Evolutionary conservation across 2,888 invertebrate genomes (phyloP).

Genomic region (Limnephilus rhombicus): DNA sequence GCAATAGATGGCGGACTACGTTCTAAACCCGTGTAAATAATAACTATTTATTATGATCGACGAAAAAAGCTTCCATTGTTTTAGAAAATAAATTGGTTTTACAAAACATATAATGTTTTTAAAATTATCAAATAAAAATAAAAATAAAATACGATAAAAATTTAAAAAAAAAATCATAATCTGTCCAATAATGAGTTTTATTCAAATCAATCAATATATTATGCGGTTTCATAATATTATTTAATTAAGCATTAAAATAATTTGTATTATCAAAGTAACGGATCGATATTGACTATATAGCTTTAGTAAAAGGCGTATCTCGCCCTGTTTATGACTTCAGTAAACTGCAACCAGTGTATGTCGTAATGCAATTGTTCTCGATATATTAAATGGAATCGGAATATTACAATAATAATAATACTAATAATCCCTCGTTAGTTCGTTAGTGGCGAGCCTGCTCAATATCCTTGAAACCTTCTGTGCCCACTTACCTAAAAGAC

Average conservation of each 20-base stretch:
- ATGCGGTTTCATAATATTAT: neutral
- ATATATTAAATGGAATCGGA: neutral
- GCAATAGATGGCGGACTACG: slow-evolving; percentile 18
- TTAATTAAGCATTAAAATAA: neutral
- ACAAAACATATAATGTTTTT: no score
- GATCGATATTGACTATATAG: neutral
- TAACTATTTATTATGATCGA: neutral
- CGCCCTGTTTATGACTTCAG: neutral
- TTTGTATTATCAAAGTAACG: neutral
- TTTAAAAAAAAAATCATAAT: no score
- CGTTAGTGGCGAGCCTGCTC: neutral
- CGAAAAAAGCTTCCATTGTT: no score
- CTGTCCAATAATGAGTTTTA: no score
- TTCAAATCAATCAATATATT: neutral
- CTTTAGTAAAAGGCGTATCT: neutral
- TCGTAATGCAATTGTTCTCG: neutral
- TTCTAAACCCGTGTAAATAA: neutral
- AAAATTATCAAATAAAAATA: no score
- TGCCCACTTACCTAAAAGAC: neutral
- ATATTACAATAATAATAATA: neutral
- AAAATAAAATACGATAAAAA: no score
- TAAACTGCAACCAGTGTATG: neutral
- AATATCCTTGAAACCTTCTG: slow-evolving; percentile 1
- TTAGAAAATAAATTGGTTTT: no score
- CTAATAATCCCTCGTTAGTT: neutral